Evolutionary conservation across 1,140 invertebrate genomes (phyloP).

Genomic region (Lordiphosa collinella): DNA sequence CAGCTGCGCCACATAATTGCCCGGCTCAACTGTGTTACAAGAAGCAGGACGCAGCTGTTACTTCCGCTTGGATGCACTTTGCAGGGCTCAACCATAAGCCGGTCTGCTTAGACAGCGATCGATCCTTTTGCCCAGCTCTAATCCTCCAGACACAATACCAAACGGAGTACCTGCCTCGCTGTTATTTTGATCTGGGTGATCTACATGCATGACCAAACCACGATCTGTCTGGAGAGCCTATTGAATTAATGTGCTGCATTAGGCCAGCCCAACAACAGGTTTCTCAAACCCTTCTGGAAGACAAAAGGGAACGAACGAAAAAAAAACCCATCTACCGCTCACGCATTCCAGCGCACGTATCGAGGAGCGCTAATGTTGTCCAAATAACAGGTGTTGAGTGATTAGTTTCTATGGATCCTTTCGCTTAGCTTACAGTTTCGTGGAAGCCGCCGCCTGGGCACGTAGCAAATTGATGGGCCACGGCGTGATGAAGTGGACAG

Average conservation of each 20-base stretch:
- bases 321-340: constrained; percentile 17
- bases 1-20: constrained; percentile 69
- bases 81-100: constrained; percentile 2
- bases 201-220: constrained; percentile 46
- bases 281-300: constrained; percentile 20
- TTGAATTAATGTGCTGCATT: constrained; percentile 67
- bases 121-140: constrained; percentile 57
- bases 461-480: constrained; percentile 55
- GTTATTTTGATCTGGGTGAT: constrained; percentile 49
- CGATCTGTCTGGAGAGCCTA: constrained; percentile 32
- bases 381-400: constrained; percentile 72
- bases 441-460: constrained; percentile 29
- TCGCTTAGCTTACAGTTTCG: constrained; percentile 18
- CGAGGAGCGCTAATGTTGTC: constrained; percentile 44
- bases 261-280: constrained; percentile 58
- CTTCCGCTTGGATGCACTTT: constrained; percentile 52
- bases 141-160: constrained; percentile 54
- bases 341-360: constrained; percentile 20
- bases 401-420: constrained; percentile 53
- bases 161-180: constrained; percentile 17
- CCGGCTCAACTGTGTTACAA: constrained; percentile 33
- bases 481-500: neutral
- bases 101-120: constrained; percentile 4
- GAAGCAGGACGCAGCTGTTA: constrained; percentile 62
- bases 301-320: constrained; percentile 11